phyloP scores from a whole-genome alignment of 2,888 invertebrate species.

The Ochropleura plecta region DNA sequence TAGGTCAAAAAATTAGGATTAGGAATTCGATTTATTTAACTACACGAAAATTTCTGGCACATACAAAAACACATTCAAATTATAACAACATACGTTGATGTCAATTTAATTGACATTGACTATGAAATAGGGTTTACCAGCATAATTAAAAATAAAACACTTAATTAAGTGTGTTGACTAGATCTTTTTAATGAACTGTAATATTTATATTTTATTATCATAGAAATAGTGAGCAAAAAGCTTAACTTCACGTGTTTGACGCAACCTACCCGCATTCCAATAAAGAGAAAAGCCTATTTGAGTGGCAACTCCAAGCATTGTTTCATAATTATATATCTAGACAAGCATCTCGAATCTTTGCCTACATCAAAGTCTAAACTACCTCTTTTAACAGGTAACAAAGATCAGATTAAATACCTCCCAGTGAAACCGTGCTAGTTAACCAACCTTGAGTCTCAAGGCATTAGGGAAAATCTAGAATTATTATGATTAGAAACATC shows the following conservation, averaged over 20 bases:
- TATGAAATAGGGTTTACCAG: too few species aligned
- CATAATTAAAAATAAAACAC: too few species aligned
- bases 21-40: too few species aligned
- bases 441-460: conserved; percentile 7
- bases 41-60: too few species aligned
- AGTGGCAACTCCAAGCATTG: conserved; percentile 1
- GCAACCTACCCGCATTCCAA: neutral
- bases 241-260: neutral
- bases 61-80: too few species aligned
- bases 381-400: conserved; percentile 13
- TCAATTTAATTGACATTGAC: too few species aligned
- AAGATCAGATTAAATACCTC: conserved; percentile 14
- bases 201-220: neutral
- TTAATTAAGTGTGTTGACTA: too few species aligned
- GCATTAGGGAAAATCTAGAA: conserved; percentile 16
- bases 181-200: too few species aligned
- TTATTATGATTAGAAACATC: conserved; percentile 40
- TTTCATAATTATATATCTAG: neutral
- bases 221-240: neutral
- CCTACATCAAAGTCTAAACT: conserved; percentile 1
- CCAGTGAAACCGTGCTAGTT: conserved; percentile 1
- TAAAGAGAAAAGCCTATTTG: neutral
- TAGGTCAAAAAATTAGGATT: too few species aligned
- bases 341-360: neutral
- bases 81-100: too few species aligned